Percentiles rank a stretch among this genome's conserved stretches.
phyloP scores from a whole-genome alignment of 30 jellyfish, hydroid and myxozoan genomes.

The Aurelia aurita region DNA sequence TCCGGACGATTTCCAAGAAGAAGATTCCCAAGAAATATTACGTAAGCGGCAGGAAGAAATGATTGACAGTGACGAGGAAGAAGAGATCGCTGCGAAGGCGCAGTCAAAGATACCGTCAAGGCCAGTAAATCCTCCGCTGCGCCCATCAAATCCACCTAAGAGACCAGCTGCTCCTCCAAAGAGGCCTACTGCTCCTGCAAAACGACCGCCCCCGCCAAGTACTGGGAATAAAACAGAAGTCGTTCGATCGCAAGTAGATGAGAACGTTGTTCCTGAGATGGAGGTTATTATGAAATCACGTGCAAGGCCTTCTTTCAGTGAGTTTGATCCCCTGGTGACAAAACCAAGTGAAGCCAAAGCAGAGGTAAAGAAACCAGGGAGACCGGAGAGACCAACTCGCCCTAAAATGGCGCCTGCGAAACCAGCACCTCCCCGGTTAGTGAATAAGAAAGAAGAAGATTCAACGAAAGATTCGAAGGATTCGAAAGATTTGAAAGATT shows the following conservation, averaged over 20 bases:
- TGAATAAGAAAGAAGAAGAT: slow-evolving; percentile 23
- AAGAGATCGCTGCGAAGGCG: slow-evolving; percentile 19
- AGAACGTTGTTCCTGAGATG: slow-evolving; percentile 31
- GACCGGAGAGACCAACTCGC: slow-evolving; percentile 82
- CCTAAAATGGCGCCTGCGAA: slow-evolving; percentile 70
- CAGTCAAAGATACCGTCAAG: not conserved
- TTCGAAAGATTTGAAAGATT: too few species aligned
- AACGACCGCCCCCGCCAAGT: slow-evolving; percentile 54
- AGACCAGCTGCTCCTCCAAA: slow-evolving; percentile 68
- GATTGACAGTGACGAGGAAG: slow-evolving; percentile 88
- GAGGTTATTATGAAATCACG: slow-evolving; percentile 34
- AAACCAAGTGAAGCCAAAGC: slow-evolving; percentile 11
- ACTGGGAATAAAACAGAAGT: slow-evolving; percentile 1
- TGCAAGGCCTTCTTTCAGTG: slow-evolving; percentile 53
- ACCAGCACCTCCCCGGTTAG: slow-evolving; percentile 77
- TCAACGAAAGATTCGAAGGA: too few species aligned
- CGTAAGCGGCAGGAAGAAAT: slow-evolving; percentile 62
- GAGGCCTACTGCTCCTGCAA: slow-evolving; percentile 80
- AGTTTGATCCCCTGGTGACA: slow-evolving; percentile 45
- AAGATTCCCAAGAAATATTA: slow-evolving; percentile 60
- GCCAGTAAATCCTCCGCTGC: slow-evolving; percentile 34
- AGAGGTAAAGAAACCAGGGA: slow-evolving; percentile 50
- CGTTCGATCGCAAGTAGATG: not conserved
- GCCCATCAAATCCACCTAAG: slow-evolving; percentile 52
- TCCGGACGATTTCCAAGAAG: slow-evolving; percentile 55